A percentile compares a stretch with the other conserved stretches of the same genome.
These are phyloP conservation scores for Drosophila miranda DNA, from an alignment of 1,140 invertebrate genomes.

Conservation along the genomic window DNA sequence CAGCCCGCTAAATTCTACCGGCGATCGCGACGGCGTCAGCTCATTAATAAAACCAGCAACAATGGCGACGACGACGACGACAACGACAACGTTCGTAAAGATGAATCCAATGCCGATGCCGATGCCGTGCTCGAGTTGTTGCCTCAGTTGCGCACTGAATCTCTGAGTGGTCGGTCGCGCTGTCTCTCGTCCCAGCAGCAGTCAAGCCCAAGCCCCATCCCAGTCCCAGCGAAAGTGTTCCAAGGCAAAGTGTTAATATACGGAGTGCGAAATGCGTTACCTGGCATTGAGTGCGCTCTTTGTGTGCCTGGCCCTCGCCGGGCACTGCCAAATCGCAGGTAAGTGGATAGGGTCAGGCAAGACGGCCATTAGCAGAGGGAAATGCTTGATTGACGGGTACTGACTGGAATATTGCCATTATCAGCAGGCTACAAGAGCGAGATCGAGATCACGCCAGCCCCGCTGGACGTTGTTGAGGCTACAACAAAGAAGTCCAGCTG, in stretches of 20 bases:
- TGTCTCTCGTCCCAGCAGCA: constrained; percentile 2
- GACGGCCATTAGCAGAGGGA: no score
- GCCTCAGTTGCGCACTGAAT: constrained; percentile 65
- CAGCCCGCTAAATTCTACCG: constrained; percentile 4
- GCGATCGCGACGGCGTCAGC: constrained; percentile 39
- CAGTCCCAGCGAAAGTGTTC: not conserved
- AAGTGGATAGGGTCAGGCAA: constrained; percentile 2
- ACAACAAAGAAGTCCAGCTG: constrained; percentile 78
- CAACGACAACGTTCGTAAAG: constrained; percentile 14
- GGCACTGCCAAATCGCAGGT: constrained; percentile 67
- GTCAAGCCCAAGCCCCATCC: no score
- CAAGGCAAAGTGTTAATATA: constrained; percentile 60
- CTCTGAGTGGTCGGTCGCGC: constrained; percentile 61
- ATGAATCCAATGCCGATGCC: constrained; percentile 30
- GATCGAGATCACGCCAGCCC: constrained; percentile 69
- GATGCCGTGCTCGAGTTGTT: constrained; percentile 22
- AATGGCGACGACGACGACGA: not conserved
- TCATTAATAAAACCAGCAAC: constrained; percentile 65
- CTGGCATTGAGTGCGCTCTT: constrained; percentile 62
- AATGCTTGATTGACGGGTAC: no score
- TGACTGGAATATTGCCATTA: no score
- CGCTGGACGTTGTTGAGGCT: constrained; percentile 49
- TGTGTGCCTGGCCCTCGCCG: constrained; percentile 53
- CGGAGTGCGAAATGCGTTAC: constrained; percentile 61
- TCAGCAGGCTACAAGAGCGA: constrained; percentile 70